Percentiles rank a stretch among this genome's conserved stretches.
Evolutionary conservation across 2,888 invertebrate genomes (phyloP).

Genomic region (Chelonus formosanus): DNA sequence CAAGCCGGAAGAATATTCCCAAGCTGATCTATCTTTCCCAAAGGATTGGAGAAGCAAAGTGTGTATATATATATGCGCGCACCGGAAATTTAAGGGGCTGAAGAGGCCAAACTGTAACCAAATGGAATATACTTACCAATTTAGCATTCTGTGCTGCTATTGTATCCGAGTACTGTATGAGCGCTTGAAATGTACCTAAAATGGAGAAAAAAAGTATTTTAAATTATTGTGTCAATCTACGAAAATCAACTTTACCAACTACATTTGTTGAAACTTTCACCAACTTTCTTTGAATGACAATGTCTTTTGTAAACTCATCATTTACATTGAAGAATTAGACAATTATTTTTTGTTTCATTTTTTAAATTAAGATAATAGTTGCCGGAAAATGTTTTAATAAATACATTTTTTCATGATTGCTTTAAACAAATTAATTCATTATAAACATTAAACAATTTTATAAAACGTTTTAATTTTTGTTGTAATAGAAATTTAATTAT

Average conservation of each 20-base stretch:
- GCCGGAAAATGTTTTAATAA: too few species aligned
- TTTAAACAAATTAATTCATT: too few species aligned
- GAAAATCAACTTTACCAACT: slow-evolving; percentile 4
- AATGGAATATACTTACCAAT: slow-evolving; percentile 72
- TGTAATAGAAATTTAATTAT: too few species aligned
- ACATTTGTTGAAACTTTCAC: slow-evolving; percentile 10
- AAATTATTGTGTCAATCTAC: slow-evolving; percentile 15
- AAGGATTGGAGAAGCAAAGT: slow-evolving; percentile 29
- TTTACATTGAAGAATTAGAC: neutral
- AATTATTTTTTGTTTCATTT: neutral
- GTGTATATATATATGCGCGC: slow-evolving; percentile 29
- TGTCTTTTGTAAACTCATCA: slow-evolving; percentile 15
- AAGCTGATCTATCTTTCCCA: slow-evolving; percentile 34
- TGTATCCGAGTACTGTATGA: slow-evolving; percentile 98
- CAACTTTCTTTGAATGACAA: slow-evolving; percentile 4
- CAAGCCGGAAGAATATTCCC: slow-evolving; percentile 41
- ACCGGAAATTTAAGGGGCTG: slow-evolving; percentile 45
- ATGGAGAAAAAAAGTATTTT: slow-evolving; percentile 59
- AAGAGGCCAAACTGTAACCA: slow-evolving; percentile 25
- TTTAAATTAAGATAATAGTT: too few species aligned
- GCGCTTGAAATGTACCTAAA: slow-evolving; percentile 96
- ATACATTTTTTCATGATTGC: too few species aligned
- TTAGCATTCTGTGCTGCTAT: slow-evolving; percentile 97
- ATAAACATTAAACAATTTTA: too few species aligned
- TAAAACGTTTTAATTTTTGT: too few species aligned